phyloP scores from a whole-genome alignment of 2,888 invertebrate species.

The Mythimna albipuncta region DNA sequence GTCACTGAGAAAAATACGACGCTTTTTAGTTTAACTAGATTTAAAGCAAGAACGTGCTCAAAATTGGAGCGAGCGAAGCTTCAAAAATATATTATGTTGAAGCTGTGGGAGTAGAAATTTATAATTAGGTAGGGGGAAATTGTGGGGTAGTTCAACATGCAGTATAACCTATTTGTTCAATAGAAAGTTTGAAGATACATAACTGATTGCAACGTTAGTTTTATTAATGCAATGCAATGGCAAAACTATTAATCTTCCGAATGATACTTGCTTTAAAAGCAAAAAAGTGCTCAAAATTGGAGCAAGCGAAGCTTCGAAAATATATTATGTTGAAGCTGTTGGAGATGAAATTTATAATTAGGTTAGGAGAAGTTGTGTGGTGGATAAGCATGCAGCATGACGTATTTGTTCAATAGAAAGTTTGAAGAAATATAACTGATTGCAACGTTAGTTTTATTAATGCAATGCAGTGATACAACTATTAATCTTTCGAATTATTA shows the following conservation, averaged over 20 bases:
- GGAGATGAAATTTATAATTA: constrained; percentile 30
- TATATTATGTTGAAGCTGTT: constrained; percentile 5
- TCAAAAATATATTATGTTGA: constrained; percentile 15
- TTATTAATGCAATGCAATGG: too few species aligned
- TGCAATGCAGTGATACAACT: not conserved
- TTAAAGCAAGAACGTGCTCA: constrained; percentile 43
- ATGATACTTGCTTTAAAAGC: constrained; percentile 2
- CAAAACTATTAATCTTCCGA: too few species aligned
- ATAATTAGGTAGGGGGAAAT: constrained; percentile 20
- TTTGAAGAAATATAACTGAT: not conserved
- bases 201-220: too few species aligned
- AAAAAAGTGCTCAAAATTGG: constrained; percentile 41
- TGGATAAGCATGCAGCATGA: not conserved
- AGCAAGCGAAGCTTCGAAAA: constrained; percentile 18
- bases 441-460: not conserved
- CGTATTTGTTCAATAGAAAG: not conserved
- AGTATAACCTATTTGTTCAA: not conserved
- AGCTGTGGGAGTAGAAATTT: constrained; percentile 16
- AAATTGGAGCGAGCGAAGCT: constrained; percentile 23
- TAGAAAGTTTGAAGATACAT: not conserved
- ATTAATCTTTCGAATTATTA: not conserved
- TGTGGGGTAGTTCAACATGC: not conserved
- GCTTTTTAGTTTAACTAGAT: constrained; percentile 46
- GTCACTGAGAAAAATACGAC: constrained; percentile 40
- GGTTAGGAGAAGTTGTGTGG: not conserved